These are phyloP conservation scores for Margaritifera margaritifera DNA, from an alignment of 2,888 invertebrate species.

Conservation along the genomic window DNA sequence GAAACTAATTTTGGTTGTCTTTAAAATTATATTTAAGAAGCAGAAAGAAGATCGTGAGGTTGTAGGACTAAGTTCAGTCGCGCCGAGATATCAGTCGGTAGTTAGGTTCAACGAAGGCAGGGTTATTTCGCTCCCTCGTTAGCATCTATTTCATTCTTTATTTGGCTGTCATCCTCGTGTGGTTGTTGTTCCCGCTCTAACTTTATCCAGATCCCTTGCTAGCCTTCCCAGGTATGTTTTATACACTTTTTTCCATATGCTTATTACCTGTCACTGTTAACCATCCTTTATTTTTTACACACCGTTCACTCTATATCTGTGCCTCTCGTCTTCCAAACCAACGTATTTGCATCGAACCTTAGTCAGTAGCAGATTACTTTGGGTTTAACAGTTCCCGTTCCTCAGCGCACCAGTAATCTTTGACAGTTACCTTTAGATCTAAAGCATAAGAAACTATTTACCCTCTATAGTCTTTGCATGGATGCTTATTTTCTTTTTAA, in stretches of 20 bases:
- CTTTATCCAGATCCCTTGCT: conserved; percentile 60
- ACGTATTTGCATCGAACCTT: no score
- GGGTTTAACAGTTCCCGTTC: no score
- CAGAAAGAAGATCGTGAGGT: neutral
- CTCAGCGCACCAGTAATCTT: no score
- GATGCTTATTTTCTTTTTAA: no score
- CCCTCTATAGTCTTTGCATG: no score
- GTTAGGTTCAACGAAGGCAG: conserved; percentile 1
- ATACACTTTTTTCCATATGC: conserved; percentile 55
- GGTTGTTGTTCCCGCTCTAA: conserved; percentile 51
- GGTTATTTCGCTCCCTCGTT: conserved; percentile 43
- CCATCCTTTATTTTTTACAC: conserved; percentile 34
- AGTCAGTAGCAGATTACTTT: no score
- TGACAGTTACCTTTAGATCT: no score
- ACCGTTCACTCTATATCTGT: no score
- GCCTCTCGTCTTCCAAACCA: no score
- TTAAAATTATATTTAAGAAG: neutral
- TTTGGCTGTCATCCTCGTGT: conserved; percentile 54
- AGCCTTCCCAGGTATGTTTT: conserved; percentile 60
- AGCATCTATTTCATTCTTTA: conserved; percentile 51
- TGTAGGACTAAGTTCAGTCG: conserved; percentile 24
- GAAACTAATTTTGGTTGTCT: neutral
- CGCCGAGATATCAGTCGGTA: conserved; percentile 7
- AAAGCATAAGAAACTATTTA: no score
- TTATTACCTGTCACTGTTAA: conserved; percentile 47